Base-by-base conservation (phyloP, 2,888 invertebrate genomes). In the Tribolium freemani region DNA sequence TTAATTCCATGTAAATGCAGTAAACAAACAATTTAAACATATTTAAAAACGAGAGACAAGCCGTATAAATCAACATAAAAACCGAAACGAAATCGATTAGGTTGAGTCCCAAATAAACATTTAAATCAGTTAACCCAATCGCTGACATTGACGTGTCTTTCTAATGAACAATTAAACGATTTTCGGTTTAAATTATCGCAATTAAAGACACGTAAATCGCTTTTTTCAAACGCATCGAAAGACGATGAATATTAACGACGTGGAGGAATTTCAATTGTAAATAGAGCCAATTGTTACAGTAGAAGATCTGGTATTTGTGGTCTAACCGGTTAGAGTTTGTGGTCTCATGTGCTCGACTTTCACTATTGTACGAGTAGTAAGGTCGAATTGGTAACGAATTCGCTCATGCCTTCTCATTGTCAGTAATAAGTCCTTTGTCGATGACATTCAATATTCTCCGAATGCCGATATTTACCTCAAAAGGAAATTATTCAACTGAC, bases 271-370 rank as follows among this genome's bases (percentile, higher is more conserved):
- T 77, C 77, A 74, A 77, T 76, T 74, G 75, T 64, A 74, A 66
- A 69, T 69, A 64, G 69, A 76, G 73, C 74, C 75, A 72, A 77
- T 77, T 81, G 81, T 81, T 82, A 79, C 77, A 82, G 79, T 81
- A 80, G 82, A 82, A 79, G 82, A 81, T 61, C 73, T 78, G 79
- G 79, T 77, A 79, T 80, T 81, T 77, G 78, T 77, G 78, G 79
- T 80, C 66, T 61, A 80, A 81, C 81, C 81, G 80, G 82, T 81
- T 81, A 74, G 64, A 70, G 73, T 69, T 63, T 73, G 69, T 67
- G 61, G 75, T 77, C 72, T 77, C 75, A 71, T 75, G 76, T 77
- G 79, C 79, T 79, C 81, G 81, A 82, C 82, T 82, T 82, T 82
- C 82, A 82, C 82, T 81, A 79, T 64, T 54, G 68, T 71, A n/a